Conservation (phyloP, 2,113 vertebrate genomes). For the Cricetomys ansorgei region DNA sequence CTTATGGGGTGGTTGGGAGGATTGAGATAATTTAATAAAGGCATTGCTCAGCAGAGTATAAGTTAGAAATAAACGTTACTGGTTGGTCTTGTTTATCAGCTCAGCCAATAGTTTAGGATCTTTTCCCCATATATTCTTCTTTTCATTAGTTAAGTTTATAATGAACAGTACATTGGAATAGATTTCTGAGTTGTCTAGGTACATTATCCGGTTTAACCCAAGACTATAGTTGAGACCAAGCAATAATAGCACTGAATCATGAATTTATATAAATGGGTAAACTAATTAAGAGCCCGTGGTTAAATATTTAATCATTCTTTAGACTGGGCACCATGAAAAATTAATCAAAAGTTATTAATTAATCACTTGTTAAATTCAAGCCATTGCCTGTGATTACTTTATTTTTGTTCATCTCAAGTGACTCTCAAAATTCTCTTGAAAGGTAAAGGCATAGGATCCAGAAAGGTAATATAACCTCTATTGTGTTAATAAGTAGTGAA, state of each 20-base stretch:
- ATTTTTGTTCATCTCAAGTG: not conserved
- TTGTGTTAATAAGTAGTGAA: not conserved
- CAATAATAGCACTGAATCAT: not conserved
- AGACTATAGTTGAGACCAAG: not conserved
- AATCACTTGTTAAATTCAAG: not conserved
- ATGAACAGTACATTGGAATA: not conserved
- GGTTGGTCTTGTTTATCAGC: not conserved
- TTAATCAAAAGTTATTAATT: constrained; percentile 2
- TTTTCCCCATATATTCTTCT: not conserved
- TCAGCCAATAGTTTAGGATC: not conserved
- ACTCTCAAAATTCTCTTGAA: not conserved
- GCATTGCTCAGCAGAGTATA: not conserved
- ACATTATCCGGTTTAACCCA: not conserved
- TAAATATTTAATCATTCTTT: constrained; percentile 48
- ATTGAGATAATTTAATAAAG: not conserved
- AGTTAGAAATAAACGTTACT: not conserved
- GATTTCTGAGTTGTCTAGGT: not conserved
- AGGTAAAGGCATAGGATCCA: not conserved
- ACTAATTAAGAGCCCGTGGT: not conserved
- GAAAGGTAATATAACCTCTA: not conserved
- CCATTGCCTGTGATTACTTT: not conserved
- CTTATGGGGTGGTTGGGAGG: not conserved
- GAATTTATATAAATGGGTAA: not conserved
- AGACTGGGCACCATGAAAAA: not conserved
- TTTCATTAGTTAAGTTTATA: not conserved